These are phyloP conservation scores for Odiellus spinosus DNA, from an alignment of 2,888 invertebrate genomes.

Conservation along the genomic window DNA sequence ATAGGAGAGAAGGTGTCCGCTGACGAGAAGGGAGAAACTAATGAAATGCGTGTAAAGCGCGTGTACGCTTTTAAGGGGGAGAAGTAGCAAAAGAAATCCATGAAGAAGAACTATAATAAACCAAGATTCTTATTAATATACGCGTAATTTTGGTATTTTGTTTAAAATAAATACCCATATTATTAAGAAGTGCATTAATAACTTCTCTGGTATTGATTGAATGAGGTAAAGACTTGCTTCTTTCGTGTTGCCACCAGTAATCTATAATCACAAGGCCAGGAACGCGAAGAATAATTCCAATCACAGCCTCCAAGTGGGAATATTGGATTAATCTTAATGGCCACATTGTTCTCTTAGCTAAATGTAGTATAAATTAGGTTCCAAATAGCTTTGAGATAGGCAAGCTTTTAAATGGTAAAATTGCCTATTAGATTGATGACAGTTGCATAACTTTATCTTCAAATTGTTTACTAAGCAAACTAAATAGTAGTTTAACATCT, in stretches of 20 bases:
- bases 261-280: slow-evolving; percentile 35
- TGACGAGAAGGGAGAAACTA: slow-evolving; percentile 30
- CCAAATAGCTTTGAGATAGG: no score
- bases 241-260: slow-evolving; percentile 30
- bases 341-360: slow-evolving; percentile 1
- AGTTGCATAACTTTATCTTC: no score
- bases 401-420: no score
- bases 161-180: slow-evolving; percentile 26
- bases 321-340: not conserved
- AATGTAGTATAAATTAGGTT: no score
- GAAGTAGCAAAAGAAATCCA: slow-evolving; percentile 32
- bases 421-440: no score
- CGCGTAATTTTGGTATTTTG: not conserved
- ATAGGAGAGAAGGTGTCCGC: slow-evolving; percentile 32
- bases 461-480: no score
- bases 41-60: slow-evolving; percentile 36
- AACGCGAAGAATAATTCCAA: slow-evolving; percentile 32
- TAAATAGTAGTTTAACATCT: no score
- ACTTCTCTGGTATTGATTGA: slow-evolving; percentile 22
- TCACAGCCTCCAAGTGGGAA: slow-evolving; percentile 17
- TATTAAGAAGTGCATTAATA: slow-evolving; percentile 26
- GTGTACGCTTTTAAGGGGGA: slow-evolving; percentile 34
- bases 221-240: slow-evolving; percentile 20
- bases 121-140: slow-evolving; percentile 1
- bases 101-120: slow-evolving; percentile 22